These are phyloP conservation scores for Mionectes macconnelli DNA, from an alignment of 2,113 vertebrate species.

Conservation along the genomic window DNA sequence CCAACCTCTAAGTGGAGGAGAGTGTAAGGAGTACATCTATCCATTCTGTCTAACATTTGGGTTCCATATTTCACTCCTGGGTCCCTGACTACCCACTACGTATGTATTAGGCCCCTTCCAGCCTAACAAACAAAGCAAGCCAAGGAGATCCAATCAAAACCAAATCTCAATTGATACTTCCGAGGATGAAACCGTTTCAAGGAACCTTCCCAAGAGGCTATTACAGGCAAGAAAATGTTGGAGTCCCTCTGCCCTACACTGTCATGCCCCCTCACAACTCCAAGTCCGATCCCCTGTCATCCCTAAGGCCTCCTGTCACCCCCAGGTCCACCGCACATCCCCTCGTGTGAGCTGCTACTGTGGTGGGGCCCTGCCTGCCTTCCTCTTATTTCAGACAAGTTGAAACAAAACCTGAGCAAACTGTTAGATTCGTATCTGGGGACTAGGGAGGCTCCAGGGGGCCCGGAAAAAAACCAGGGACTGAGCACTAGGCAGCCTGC, in stretches of 20 bases:
- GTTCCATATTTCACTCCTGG: background rate
- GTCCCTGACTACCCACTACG: background rate
- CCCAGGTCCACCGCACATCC: fast-evolving
- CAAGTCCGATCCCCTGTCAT: background rate
- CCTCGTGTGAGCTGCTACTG: background rate
- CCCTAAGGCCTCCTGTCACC: no score
- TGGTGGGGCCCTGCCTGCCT: background rate
- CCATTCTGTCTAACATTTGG: background rate
- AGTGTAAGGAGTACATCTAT: background rate
- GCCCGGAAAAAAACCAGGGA: background rate
- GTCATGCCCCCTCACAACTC: background rate
- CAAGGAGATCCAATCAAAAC: background rate
- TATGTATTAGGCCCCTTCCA: background rate
- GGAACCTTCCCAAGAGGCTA: background rate
- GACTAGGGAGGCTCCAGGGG: background rate
- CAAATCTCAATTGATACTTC: background rate
- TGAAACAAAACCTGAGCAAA: background rate
- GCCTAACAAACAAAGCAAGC: background rate
- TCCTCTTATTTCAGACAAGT: background rate
- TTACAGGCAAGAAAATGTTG: background rate
- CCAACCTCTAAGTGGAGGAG: background rate
- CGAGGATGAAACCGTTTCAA: background rate
- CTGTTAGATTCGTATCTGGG: background rate
- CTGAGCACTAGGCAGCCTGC: background rate
- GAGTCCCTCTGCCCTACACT: background rate